Base-by-base conservation (phyloP, 2,797 vertebrate genomes). In the Varecia variegata region DNA sequence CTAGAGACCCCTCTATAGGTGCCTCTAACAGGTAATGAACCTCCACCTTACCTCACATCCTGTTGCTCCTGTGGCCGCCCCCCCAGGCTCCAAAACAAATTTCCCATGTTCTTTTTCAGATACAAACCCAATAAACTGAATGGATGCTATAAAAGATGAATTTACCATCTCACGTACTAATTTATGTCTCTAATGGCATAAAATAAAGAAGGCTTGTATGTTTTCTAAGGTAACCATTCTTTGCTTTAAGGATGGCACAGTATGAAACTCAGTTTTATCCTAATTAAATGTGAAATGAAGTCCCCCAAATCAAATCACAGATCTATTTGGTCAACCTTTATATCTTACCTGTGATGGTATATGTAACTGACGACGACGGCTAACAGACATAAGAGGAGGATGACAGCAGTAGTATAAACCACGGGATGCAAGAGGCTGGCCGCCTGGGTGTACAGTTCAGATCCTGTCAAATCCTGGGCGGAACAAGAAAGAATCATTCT, bases 331-430 rank as follows among this genome's bases (percentile, higher is more conserved):
- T 23, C 43, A 2, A 52, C 60, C 17, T 81, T 35, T 35, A 4
- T 35, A 80, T 77, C 98, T 97, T 98, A 99, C 99, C 99, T 99
- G 99, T 99, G 99, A 97, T 99, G 99, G 98, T 99, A 99, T 88
- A 99, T 96, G 94, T 99, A 99, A 96, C 99, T 99, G 98, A 99
- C 81, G 47, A 99, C 99, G 93, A 99, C 98, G 13, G 98, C 98
- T 96, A 99, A 81, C 87, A 99, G 98, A 97, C 99, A 99, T 65
- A 99, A 96, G 3, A 99, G 98, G 17, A 99, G 99, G 74, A 99
- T 97, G 86, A 99, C 82, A 0, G 99, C 98, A 0, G 99, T 99
- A 21, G 99, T 99, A n/a, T 99, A 99, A 97, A 99, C 98, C 93
- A 99, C 99, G 0, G 99, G 99, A 97, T 99, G 99, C 90, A 99